Evolutionary conservation across 2,797 vertebrate genomes (phyloP), one percentile per base, ranked within the genome.

Genomic region (Phoeniculus purpureus): DNA sequence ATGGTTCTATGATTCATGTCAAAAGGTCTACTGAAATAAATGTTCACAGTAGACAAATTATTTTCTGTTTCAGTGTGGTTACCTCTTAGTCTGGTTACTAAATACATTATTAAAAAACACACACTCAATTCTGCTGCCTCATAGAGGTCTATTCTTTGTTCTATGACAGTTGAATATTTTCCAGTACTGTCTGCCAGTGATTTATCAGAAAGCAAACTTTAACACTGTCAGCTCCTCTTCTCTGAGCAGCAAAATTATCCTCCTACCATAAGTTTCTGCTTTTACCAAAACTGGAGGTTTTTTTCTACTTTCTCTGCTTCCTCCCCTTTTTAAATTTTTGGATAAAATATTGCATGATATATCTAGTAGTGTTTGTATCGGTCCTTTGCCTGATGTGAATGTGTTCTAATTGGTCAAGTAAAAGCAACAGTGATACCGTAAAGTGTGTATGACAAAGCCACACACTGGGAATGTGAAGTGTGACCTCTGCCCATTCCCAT

Each of bases 401-500:
- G 26, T 32, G 12, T 54, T 61, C 23, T 40, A 9, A 31, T 0
- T 64, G 64, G 64, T 47, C 21, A 50, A 37, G 23, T 80, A 45
- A 56, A 72, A 92, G 34, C 50, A 80, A 9, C 3, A 34, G 22
- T 8, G 31, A 19, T 56, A 58, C 23, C 11, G 2, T 43, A 6
- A 80, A 50, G 8, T 1, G 0, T 45, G 10, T 51, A 6, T 65
- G 52, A 65, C 48, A 43, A 17, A 80, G 61, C 61, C 54, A 60
- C 12, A 15, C 13, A 23, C 3, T 16, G 10, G 18, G 37, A 12
- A 23, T 9, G 10, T n/a, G 40, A 60, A 29, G 0, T 25, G 16
- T 12, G 37, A 32, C 4, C 72, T 78, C n/a, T 83, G 40, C 27
- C 18, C 18, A 1, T 75, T 68, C n/a, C 32, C 0, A 0, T 59